Evolutionary conservation across 2,888 invertebrate species (phyloP).

Genomic region (Eupeodes latifasciatus): DNA sequence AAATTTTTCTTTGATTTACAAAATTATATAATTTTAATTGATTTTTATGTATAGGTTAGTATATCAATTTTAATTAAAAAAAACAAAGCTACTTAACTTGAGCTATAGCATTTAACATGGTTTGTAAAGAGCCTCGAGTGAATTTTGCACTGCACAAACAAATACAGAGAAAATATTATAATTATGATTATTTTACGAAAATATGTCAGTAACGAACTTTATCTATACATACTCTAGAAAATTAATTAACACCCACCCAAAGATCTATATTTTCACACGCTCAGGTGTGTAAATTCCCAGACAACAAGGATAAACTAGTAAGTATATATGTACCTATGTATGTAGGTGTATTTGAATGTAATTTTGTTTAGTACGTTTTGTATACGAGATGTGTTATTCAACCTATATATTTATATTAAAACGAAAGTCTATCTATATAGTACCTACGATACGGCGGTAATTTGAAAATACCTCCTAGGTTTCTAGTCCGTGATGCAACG

Average conservation of each 20-base stretch:
- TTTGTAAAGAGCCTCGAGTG: conserved; percentile 17
- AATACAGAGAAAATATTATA: background rate
- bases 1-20: background rate
- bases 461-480: conserved; percentile 23
- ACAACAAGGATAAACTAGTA: background rate
- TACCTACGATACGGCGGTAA: conserved; percentile 22
- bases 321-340: background rate
- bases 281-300: conserved; percentile 58
- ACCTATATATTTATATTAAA: background rate
- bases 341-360: background rate
- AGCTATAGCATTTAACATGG: background rate
- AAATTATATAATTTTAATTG: background rate
- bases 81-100: background rate
- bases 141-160: conserved; percentile 16
- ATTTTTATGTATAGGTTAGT: background rate
- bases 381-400: no score
- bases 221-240: conserved; percentile 15
- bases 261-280: conserved; percentile 16
- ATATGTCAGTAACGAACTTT: conserved; percentile 33
- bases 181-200: conserved; percentile 32
- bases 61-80: conserved; percentile 5
- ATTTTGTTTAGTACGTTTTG: no score
- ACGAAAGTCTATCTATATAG: conserved; percentile 19
- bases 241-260: conserved; percentile 57
- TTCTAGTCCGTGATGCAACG: background rate